A percentile compares a stretch with the other conserved stretches of the same genome.
Evolutionary conservation across 2,797 vertebrate species (phyloP).

Genomic region (Rhabdomys pumilio): DNA sequence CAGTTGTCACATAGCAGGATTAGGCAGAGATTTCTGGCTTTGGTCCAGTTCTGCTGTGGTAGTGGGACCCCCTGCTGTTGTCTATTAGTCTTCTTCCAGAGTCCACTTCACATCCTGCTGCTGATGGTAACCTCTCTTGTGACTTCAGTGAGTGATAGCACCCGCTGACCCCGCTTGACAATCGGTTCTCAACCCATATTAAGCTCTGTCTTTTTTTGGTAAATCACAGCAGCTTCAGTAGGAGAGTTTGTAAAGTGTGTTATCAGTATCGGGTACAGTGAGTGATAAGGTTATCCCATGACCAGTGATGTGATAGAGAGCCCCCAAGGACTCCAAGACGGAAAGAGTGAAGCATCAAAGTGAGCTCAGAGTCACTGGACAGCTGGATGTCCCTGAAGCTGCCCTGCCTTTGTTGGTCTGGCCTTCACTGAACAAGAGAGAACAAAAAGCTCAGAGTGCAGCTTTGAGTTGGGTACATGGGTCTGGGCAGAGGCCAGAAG

Average conservation of each 20-base stretch:
- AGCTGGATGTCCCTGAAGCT: fast-evolving
- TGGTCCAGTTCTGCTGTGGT: neutral
- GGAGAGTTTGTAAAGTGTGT: neutral
- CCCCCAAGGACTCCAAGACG: neutral
- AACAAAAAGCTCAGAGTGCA: neutral
- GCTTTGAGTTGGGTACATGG: neutral
- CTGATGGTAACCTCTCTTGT: neutral
- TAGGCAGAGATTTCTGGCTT: neutral
- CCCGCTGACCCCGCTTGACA: fast-evolving
- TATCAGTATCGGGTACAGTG: neutral
- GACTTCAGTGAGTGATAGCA: neutral
- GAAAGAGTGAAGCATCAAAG: neutral
- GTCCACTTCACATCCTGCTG: neutral
- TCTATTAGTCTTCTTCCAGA: neutral
- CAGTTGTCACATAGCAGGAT: neutral
- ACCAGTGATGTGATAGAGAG: neutral
- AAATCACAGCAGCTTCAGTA: neutral
- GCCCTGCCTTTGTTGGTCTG: neutral
- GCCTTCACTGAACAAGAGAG: neutral
- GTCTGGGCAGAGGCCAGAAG: neutral
- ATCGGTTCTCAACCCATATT: neutral
- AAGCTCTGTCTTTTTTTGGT: neutral
- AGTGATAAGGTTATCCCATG: neutral
- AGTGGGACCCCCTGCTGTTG: neutral
- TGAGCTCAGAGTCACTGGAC: fast-evolving